Evolutionary conservation across 2,113 vertebrate species (phyloP).

Genomic region (Syngnathoides biaculeatus): DNA sequence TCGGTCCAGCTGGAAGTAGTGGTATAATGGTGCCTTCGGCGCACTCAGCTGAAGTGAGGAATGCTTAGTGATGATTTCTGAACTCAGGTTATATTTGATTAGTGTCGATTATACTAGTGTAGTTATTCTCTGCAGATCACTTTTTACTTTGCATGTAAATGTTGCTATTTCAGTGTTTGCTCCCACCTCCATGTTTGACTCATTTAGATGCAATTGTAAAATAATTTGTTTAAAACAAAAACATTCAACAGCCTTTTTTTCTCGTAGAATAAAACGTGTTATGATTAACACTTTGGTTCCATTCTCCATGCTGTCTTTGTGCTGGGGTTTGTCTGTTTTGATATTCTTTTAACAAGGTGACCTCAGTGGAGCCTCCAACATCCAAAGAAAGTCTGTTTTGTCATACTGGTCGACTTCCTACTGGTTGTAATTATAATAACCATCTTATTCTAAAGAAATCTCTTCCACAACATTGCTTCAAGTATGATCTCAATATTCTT

Average conservation of each 20-base stretch:
- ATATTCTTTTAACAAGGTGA: background rate
- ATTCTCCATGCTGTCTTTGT: background rate
- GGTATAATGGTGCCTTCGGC: slow-evolving; percentile 32
- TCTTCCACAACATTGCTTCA: too few relatives aligned
- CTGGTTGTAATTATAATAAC: background rate
- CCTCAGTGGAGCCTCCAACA: background rate
- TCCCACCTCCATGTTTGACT: background rate
- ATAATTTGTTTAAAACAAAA: background rate
- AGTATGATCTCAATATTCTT: too few relatives aligned
- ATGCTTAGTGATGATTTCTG: background rate
- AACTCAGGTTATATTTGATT: background rate
- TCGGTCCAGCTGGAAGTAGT: slow-evolving; percentile 25
- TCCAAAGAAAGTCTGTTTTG: background rate
- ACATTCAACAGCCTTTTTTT: background rate
- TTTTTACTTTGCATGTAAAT: background rate
- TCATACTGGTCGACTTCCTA: background rate
- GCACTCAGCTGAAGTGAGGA: slow-evolving; percentile 11
- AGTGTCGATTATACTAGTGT: background rate
- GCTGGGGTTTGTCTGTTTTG: background rate
- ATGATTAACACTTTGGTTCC: background rate
- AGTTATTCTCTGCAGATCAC: background rate
- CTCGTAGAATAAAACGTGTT: background rate
- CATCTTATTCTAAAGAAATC: background rate
- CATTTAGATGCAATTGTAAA: background rate
- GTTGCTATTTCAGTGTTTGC: background rate